Base-by-base conservation (phyloP, 2,797 vertebrate genomes). In the Pangasius djambal region DNA sequence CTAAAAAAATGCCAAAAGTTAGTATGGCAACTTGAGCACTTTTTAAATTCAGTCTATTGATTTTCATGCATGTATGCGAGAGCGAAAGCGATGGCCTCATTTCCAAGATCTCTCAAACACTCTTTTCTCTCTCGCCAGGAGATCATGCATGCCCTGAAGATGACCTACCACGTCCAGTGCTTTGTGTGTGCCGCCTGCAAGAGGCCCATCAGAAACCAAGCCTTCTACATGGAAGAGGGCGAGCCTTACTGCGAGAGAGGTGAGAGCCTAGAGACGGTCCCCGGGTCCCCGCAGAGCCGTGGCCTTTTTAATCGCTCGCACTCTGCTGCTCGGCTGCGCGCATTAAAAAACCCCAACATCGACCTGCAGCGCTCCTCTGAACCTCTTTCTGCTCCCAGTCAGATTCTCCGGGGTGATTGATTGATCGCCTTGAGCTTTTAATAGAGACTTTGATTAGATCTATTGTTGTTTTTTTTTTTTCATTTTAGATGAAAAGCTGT, bases 61-160 rank as follows among this genome's bases (percentile, higher is more conserved):
- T 87, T 87, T 65, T 55, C 20, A 7, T 40, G 61, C 85, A 12
- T 18, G 37, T 25, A 12, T 79, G 48, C 48, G 18, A 52, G 83
- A n/a, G 83, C 10, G 25, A 59, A 31, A 22, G 59, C 20, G 59
- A 50, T 44, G 75, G n/a, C 44, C 61, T 63, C 28, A 10, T 44
- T 77, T 85, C 55, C 6, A 12, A 61, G 22, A 3, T 57, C 77
- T 79, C 28, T 55, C 52, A 0, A 4, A 16, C 75, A 18, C 28
- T 31, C 15, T 59, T 59, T 13, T 18, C 50, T 31, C 34, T 63
- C 89, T 67, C 74, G 34, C 48, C 94, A 99, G 99, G 99, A 99
- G 94, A 98, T 99, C 95, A 99, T 99, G 99, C 99, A 99, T 0
- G 99, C 99, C 0, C 96, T 99, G 94, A 99, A 99, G 96, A 98